phyloP scores from a whole-genome alignment of 2,113 vertebrate genomes.

The Pagrus major region DNA sequence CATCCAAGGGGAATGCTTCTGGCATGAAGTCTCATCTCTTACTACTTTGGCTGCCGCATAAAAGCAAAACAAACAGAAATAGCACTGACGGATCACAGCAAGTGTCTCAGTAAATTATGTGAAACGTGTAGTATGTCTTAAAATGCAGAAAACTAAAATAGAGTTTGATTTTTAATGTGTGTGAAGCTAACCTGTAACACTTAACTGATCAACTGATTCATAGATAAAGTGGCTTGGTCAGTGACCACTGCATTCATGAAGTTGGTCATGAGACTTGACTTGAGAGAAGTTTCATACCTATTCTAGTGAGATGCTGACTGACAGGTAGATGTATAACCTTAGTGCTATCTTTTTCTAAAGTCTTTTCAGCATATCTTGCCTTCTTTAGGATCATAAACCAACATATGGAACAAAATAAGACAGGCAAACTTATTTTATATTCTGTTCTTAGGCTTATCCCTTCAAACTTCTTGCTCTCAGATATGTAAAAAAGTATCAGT shows the following conservation, averaged over 20 bases:
- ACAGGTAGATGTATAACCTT: not conserved
- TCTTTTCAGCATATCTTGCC: not conserved
- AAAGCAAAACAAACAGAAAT: conserved; percentile 20
- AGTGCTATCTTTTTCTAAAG: too few relatives aligned
- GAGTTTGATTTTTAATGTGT: not conserved
- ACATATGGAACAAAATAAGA: too few relatives aligned
- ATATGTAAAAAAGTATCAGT: too few relatives aligned
- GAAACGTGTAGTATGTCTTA: not conserved
- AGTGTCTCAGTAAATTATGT: not conserved
- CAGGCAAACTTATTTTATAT: not conserved
- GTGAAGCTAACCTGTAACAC: not conserved
- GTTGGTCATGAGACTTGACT: too few relatives aligned
- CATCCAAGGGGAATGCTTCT: conserved; percentile 35
- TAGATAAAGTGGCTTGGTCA: too few relatives aligned
- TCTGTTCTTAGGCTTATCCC: not conserved
- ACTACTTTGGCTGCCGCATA: conserved; percentile 13
- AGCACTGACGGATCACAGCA: not conserved
- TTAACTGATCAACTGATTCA: not conserved
- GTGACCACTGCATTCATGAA: not conserved
- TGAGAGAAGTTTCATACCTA: too few relatives aligned
- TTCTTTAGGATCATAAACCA: too few relatives aligned
- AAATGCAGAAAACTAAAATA: not conserved
- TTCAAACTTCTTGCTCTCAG: not conserved
- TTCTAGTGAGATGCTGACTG: not conserved
- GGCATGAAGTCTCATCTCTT: conserved; percentile 29